Evolutionary conservation across 2,888 invertebrate genomes (phyloP).

Genomic region (Heliconius ethilla): DNA sequence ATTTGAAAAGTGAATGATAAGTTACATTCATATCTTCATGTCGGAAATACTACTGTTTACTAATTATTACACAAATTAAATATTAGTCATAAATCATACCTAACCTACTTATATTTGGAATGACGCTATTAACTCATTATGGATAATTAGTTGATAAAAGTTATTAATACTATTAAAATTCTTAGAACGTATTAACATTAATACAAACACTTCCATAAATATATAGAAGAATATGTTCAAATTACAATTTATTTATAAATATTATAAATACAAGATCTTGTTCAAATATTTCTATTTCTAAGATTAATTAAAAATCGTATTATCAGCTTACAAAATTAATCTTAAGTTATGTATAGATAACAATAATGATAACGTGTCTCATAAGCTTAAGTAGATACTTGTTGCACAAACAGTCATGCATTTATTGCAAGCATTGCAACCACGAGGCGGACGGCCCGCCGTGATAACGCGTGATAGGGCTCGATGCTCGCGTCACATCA

Average conservation of each 20-base stretch:
- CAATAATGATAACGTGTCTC: not conserved
- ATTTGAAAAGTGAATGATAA: not conserved
- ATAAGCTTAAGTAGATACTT: not conserved
- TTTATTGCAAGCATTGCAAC: not conserved
- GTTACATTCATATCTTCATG: not conserved
- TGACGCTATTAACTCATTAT: not conserved
- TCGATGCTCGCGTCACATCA: slow-evolving; percentile 63
- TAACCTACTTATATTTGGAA: not conserved
- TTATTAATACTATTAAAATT: slow-evolving; percentile 3
- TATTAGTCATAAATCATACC: not conserved
- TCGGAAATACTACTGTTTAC: not conserved
- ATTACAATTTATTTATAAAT: too few relatives aligned
- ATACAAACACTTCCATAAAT: not conserved
- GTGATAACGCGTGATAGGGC: slow-evolving; percentile 24
- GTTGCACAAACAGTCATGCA: not conserved
- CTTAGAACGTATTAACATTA: slow-evolving; percentile 5
- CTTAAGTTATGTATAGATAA: not conserved
- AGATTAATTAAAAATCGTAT: too few relatives aligned
- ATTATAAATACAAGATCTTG: too few relatives aligned
- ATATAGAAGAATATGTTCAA: too few relatives aligned
- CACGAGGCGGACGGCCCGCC: not conserved
- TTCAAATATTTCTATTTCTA: too few relatives aligned
- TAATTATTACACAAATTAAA: not conserved
- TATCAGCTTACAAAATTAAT: too few relatives aligned
- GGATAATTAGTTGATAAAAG: slow-evolving; percentile 22